Evolutionary conservation across 2,113 vertebrate genomes (phyloP), one percentile per base, ranked within the genome.

Genomic region (Pygoscelis antarcticus): DNA sequence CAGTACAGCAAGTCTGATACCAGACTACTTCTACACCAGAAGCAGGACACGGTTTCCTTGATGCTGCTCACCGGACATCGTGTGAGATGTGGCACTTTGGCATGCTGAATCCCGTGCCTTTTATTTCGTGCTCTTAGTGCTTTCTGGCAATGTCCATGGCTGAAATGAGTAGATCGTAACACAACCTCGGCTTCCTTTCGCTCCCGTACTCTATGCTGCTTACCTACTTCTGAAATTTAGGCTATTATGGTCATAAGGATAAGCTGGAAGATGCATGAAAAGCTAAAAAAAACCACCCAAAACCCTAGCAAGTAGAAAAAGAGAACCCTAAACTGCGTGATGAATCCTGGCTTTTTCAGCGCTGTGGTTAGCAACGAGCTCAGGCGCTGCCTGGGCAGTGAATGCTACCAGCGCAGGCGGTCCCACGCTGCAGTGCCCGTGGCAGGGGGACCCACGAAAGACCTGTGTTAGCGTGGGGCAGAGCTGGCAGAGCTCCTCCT

Each of bases 351-450:
- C 10, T 62, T 30, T 54, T 40, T n/a, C 78, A 58, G 25, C 7
- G 42, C 60, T 47, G 5, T 17, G 46, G 25, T 4, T 60, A 34
- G 32, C 38, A 46, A 11, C n/a, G 64, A 79, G n/a, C 51, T 57
- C 34, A 13, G 32, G 49, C 57, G 32, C 55, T 69, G 55, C 54
- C 75, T 47, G 61, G 11, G 25, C 17, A 27, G 58, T 26, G 46
- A 51, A 51, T 34, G 61, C n/a, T 54, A 54, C 38, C 69, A 32
- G 58, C 55, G 52, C 0, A 2, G 23, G 40, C 18, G 27, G 36
- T 54, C 30, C 47, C 20, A 1, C 3, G 36, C 25, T 52, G 65
- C 47, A 15, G 15, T 13, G 18, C 27, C 64, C 0, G 0, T 17
- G 29, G 46, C 47, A 40, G 51, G 27, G 42, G 62, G 15, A 80